Conservation (phyloP, 37 sponge, comb jelly and placozoan genomes). For the Eunapius fragilis region DNA sequence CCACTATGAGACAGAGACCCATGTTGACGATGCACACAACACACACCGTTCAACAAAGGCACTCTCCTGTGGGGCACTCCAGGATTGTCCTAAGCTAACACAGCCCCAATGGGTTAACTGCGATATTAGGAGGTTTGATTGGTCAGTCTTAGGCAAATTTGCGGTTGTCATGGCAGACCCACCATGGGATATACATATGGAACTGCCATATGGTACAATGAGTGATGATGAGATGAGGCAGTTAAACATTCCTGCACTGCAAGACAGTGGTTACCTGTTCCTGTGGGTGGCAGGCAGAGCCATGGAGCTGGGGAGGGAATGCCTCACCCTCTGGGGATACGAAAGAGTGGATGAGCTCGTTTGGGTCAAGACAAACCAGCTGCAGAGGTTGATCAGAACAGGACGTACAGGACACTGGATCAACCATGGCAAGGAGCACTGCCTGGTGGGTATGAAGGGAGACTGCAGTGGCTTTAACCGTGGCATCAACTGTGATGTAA, state of each 20-base stretch:
- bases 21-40: slow-evolving; percentile 14
- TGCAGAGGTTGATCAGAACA: slow-evolving; percentile 93
- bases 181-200: slow-evolving; percentile 99
- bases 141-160: slow-evolving; percentile 85
- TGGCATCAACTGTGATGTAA: slow-evolving; percentile 93
- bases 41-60: background rate
- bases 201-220: slow-evolving; percentile 98
- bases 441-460: slow-evolving; percentile 94
- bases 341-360: slow-evolving; percentile 88
- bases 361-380: slow-evolving; percentile 98
- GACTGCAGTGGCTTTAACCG: slow-evolving; percentile 64
- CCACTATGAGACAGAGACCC: slow-evolving; percentile 88
- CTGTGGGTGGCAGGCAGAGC: slow-evolving; percentile 99
- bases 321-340: slow-evolving; percentile 94
- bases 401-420: slow-evolving; percentile 98
- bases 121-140: slow-evolving; percentile 82
- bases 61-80: background rate
- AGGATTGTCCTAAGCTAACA: slow-evolving; percentile 31
- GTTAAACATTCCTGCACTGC: slow-evolving; percentile 83
- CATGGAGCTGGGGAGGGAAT: slow-evolving; percentile 95
- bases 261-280: slow-evolving; percentile 94
- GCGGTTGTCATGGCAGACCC: slow-evolving; percentile 97
- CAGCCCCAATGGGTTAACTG: slow-evolving; percentile 93
- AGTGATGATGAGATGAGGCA: slow-evolving; percentile 96
- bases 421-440: slow-evolving; percentile 98